Percentiles rank a stretch among this genome's conserved stretches.
phyloP scores from a whole-genome alignment of 2,797 vertebrate genomes.

The Girardinus metallicus region DNA sequence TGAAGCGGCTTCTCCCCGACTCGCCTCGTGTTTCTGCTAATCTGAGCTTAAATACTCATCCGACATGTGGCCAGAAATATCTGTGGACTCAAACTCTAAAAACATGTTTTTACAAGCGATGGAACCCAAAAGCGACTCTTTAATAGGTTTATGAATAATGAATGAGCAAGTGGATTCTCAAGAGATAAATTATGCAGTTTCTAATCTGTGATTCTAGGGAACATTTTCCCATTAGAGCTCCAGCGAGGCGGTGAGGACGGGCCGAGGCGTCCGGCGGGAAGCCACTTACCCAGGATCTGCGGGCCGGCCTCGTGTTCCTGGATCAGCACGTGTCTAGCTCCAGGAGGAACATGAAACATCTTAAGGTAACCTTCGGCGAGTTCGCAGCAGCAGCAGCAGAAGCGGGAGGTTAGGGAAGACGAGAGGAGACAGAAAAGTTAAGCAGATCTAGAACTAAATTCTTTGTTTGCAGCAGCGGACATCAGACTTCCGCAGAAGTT shows the following conservation, averaged over 20 bases:
- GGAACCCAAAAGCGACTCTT: background rate
- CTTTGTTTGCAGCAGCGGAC: constrained; percentile 80
- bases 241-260: background rate
- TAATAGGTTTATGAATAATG: constrained; percentile 29
- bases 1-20: background rate
- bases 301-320: constrained; percentile 98
- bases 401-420: constrained; percentile 78
- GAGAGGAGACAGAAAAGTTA: constrained; percentile 82
- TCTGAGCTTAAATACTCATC: background rate
- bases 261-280: constrained; percentile 5
- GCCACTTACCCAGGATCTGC: constrained; percentile 98
- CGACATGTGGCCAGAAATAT: background rate
- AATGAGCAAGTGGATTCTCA: constrained; percentile 13
- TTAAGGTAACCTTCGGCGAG: constrained; percentile 96
- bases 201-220: constrained; percentile 23
- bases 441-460: constrained; percentile 26
- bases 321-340: constrained; percentile 97
- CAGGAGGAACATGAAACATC: constrained; percentile 98
- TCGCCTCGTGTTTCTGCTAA: background rate
- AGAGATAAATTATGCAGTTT: constrained; percentile 30
- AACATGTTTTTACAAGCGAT: background rate
- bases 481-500: constrained; percentile 67
- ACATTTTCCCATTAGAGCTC: constrained; percentile 3
- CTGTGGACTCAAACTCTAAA: background rate
- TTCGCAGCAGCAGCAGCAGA: constrained; percentile 53